Percentiles rank a stretch among this genome's conserved stretches.
These are phyloP conservation scores for Picus viridis DNA, from an alignment of 2,797 vertebrate genomes.

Conservation along the genomic window DNA sequence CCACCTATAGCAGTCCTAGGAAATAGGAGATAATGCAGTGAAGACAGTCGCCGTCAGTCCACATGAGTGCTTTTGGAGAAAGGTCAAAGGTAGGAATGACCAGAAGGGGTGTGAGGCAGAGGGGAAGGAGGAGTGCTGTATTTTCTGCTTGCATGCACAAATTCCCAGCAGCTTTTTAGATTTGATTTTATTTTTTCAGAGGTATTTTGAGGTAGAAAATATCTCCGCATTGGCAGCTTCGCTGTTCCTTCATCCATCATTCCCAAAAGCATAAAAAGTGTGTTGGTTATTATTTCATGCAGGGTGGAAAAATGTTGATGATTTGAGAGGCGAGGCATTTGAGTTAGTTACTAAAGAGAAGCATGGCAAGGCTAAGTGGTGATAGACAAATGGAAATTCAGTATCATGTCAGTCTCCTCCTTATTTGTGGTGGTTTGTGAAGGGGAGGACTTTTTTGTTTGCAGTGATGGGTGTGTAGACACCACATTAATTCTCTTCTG, in stretches of 20 bases:
- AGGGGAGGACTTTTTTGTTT: background rate
- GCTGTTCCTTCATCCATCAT: background rate
- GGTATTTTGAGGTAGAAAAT: background rate
- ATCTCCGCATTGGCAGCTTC: fast-evolving
- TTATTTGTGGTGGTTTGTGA: background rate
- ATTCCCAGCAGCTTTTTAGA: background rate
- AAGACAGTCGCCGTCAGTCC: background rate
- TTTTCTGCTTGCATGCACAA: background rate
- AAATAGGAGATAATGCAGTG: background rate
- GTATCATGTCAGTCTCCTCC: background rate
- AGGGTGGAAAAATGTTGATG: background rate
- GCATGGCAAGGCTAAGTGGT: background rate
- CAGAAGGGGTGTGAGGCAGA: background rate
- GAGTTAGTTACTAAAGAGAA: background rate
- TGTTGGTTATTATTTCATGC: background rate
- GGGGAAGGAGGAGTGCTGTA: fast-evolving
- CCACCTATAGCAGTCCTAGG: background rate
- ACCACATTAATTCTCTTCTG: background rate
- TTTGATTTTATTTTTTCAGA: background rate
- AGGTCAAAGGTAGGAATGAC: background rate
- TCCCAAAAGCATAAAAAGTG: background rate
- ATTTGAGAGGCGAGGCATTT: fast-evolving
- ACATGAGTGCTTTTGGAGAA: background rate
- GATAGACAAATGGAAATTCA: background rate
- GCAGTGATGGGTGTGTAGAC: background rate